Evolutionary conservation across 1,140 invertebrate genomes (phyloP).

Genomic region (Probaryconus sp.): DNA sequence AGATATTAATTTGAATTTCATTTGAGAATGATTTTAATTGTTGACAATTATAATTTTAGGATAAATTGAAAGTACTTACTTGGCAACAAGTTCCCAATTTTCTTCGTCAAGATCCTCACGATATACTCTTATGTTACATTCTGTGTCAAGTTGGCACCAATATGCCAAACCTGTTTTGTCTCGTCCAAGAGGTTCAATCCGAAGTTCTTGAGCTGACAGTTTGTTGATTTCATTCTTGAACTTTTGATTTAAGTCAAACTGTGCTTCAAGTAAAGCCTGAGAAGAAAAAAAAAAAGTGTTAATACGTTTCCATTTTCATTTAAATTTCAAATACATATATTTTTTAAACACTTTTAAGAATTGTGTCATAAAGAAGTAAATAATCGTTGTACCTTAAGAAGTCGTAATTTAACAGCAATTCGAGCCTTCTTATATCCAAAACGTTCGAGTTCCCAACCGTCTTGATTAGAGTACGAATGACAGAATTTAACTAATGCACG

Average conservation of each 20-base stretch:
- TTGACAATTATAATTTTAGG: slow-evolving; percentile 18
- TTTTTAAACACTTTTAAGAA: no score
- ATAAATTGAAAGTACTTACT: slow-evolving; percentile 79
- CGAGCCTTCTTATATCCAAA: slow-evolving; percentile 97
- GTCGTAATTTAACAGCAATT: slow-evolving; percentile 89
- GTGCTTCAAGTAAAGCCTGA: slow-evolving; percentile 92
- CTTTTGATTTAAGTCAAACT: slow-evolving; percentile 96
- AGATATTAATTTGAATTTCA: no score
- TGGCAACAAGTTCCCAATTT: slow-evolving; percentile 95
- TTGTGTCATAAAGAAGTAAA: no score
- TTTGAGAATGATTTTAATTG: no score
- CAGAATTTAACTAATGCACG: slow-evolving; percentile 93
- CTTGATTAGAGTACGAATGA: slow-evolving; percentile 91
- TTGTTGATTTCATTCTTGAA: slow-evolving; percentile 96
- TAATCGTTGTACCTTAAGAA: slow-evolving; percentile 94
- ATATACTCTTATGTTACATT: slow-evolving; percentile 93
- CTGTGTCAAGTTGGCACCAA: slow-evolving; percentile 94
- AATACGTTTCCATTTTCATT: background rate
- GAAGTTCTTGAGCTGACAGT: slow-evolving; percentile 86
- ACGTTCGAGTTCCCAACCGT: slow-evolving; percentile 97
- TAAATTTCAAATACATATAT: no score
- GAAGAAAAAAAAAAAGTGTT: slow-evolving; percentile 54
- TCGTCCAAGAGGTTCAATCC: slow-evolving; percentile 91
- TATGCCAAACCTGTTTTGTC: slow-evolving; percentile 94
- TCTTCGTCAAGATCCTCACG: slow-evolving; percentile 97